Evolutionary conservation across 1,140 invertebrate species (phyloP).

Genomic region (Acromyrmex charruanus): DNA sequence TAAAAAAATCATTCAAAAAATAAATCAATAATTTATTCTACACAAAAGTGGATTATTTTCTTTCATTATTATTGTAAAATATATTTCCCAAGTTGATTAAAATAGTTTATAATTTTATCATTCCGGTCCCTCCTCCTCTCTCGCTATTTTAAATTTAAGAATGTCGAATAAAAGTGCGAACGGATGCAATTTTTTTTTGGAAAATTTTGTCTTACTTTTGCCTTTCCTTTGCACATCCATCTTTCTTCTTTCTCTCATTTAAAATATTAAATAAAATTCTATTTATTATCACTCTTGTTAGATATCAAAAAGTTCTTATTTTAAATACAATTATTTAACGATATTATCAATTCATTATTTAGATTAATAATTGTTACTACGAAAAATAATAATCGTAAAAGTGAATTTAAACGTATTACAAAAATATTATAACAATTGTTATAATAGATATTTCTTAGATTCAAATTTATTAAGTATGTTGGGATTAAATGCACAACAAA

Average conservation of each 20-base stretch:
- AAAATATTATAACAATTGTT: no score
- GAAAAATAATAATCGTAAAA: no score
- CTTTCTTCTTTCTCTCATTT: not conserved
- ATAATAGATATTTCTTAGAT: no score
- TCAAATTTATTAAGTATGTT: no score
- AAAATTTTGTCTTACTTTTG: not conserved
- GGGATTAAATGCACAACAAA: no score
- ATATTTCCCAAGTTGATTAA: not conserved
- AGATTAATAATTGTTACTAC: no score
- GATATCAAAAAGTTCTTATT: not conserved
- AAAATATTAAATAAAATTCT: not conserved
- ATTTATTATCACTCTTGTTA: not conserved
- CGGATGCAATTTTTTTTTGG: not conserved
- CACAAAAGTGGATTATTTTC: not conserved
- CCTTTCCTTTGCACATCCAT: not conserved
- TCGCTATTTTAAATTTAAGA: no score
- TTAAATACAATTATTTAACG: not conserved
- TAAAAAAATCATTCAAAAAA: not conserved
- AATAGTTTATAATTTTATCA: no score
- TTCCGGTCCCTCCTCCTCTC: no score
- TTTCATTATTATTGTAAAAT: not conserved
- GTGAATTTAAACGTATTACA: no score
- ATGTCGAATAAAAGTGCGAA: no score
- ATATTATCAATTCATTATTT: no score
- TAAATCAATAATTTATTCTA: conserved; percentile 7